These are phyloP conservation scores for Podabrus alpinus DNA, from an alignment of 2,888 invertebrate species.

Conservation along the genomic window DNA sequence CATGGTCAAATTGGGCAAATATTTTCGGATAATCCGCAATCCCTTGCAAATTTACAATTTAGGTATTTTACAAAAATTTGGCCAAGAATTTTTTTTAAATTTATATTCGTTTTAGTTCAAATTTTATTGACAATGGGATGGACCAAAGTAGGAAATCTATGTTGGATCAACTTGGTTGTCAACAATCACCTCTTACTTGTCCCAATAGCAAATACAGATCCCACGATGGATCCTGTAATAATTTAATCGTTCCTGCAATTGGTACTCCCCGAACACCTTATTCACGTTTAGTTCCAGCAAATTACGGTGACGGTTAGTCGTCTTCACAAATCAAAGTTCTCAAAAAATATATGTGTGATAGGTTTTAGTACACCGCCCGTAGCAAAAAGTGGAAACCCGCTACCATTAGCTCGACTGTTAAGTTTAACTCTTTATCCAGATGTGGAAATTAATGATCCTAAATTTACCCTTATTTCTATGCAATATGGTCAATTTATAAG, in stretches of 20 bases:
- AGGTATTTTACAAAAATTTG: neutral
- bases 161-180: neutral
- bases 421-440: constrained; percentile 75
- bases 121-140: neutral
- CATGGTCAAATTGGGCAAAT: neutral
- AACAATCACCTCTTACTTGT: constrained; percentile 45
- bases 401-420: constrained; percentile 73
- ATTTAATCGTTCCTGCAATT: constrained; percentile 78
- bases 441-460: constrained; percentile 68
- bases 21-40: neutral
- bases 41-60: neutral
- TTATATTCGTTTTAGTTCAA: neutral
- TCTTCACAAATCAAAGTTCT: neutral
- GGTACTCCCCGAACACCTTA: constrained; percentile 79
- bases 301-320: constrained; percentile 69
- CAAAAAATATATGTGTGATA: neutral
- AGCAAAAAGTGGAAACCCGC: constrained; percentile 62
- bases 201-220: constrained; percentile 70
- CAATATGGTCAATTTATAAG: constrained; percentile 81
- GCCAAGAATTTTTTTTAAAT: neutral
- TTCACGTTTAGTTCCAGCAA: constrained; percentile 65
- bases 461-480: constrained; percentile 76
- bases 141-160: neutral
- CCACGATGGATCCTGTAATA: constrained; percentile 94
- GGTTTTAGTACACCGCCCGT: constrained; percentile 63